A percentile compares a stretch with the other conserved stretches of the same genome.
Evolutionary conservation across 2,113 vertebrate genomes (phyloP).

Genomic region (Cinclus mexicanus): DNA sequence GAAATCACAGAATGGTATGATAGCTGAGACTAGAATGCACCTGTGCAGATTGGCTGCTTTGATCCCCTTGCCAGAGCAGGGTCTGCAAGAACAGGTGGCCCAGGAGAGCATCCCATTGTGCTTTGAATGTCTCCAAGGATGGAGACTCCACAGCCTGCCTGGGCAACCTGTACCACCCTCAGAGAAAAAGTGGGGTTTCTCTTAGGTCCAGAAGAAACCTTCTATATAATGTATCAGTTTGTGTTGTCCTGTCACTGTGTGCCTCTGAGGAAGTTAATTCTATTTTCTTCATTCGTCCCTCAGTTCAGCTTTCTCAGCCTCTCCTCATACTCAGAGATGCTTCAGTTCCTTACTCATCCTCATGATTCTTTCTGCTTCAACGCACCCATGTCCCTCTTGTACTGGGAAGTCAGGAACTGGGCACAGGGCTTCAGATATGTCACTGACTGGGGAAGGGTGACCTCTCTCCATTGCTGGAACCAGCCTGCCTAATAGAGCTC

Average conservation of each 20-base stretch:
- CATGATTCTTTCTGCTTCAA: neutral
- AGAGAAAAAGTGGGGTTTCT: accelerated
- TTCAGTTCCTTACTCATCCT: neutral
- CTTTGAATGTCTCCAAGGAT: neutral
- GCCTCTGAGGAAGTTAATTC: neutral
- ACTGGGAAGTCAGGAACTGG: neutral
- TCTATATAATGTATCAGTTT: neutral
- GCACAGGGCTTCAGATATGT: neutral
- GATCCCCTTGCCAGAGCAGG: neutral
- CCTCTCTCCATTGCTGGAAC: neutral
- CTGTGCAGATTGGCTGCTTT: neutral
- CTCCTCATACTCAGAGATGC: neutral
- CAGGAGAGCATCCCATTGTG: accelerated
- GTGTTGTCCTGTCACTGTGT: neutral
- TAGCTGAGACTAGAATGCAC: neutral
- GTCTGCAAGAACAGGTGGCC: neutral
- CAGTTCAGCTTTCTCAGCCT: neutral
- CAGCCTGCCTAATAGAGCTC: neutral
- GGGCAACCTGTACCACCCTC: neutral
- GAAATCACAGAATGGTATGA: neutral
- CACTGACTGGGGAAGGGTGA: neutral
- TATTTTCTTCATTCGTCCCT: neutral
- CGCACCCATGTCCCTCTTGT: neutral
- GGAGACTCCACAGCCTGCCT: neutral
- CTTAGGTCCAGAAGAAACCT: neutral